A percentile compares a stretch with the other conserved stretches of the same genome.
Evolutionary conservation across 1,140 invertebrate species (phyloP).

Genomic region (Bombus pyrosoma): DNA sequence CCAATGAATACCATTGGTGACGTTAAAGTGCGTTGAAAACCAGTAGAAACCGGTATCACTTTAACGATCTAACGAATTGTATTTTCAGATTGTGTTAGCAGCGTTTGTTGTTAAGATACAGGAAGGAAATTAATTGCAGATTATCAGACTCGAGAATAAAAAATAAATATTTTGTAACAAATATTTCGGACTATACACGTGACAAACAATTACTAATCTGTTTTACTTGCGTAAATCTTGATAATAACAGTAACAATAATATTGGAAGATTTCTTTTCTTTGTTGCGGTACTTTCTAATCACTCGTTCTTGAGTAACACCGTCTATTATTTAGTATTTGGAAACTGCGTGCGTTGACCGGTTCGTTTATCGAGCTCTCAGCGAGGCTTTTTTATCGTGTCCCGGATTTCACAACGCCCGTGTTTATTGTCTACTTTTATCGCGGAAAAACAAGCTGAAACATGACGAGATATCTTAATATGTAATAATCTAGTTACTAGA

Average conservation of each 20-base stretch:
- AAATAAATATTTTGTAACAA: not conserved
- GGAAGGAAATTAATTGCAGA: not conserved
- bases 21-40: not conserved
- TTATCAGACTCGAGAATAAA: not conserved
- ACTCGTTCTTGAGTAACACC: not conserved
- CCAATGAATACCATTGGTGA: not conserved
- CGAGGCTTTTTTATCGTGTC: slow-evolving; percentile 25
- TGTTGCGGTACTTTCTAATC: not conserved
- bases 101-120: not conserved
- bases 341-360: too few species aligned
- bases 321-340: not conserved
- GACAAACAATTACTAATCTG: not conserved
- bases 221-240: not conserved
- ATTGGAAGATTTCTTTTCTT: too few species aligned
- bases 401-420: slow-evolving; percentile 2
- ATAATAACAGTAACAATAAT: not conserved
- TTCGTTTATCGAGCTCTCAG: not conserved
- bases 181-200: not conserved
- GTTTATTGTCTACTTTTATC: slow-evolving; percentile 1
- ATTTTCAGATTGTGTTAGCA: not conserved
- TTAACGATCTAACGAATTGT: not conserved
- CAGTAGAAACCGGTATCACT: not conserved
- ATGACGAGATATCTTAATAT: not conserved
- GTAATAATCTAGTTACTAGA: not conserved
- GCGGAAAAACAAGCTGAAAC: not conserved